Base-by-base conservation (phyloP, 2,113 vertebrate species). In the Osmerus mordax region DNA sequence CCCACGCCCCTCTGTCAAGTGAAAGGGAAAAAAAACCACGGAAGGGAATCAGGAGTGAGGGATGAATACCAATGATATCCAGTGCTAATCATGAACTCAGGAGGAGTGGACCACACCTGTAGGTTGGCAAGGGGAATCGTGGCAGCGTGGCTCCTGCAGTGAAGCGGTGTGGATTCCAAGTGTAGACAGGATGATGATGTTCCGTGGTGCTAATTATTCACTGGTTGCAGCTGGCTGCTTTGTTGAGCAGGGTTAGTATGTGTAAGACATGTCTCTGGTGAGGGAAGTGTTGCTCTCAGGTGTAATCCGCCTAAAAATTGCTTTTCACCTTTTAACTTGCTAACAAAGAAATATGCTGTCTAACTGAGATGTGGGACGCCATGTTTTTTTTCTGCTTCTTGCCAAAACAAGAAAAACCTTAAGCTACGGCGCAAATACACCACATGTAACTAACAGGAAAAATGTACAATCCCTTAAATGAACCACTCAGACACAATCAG, bases 61-160 rank as follows among this genome's bases (percentile, higher is more conserved):
- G 88, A 87, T 87, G 90, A 92, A 91, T 92, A 89, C 85, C 89
- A 90, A 89, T 90, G 89, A 86, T 84, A 68, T 83, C 83, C 85
- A 83, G 79, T 78, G 84, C 86, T 89, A 88, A 88, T 83, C 82
- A 76, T 71, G 67, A 66, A 81, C 80, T 47, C 85, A 67, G 74
- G 75, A 84, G 81, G 84, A 82, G 79, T 28, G 80, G 88, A 79
- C 84, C 87, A 84, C 84, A 84, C 86, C 87, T 84, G 87, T 81
- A 67, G 84, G 83, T 81, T 74, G 69, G 76, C 52, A 72, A 72
- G 72, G 64, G 16, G 78, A 85, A 83, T 82, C 65, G 75, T 52
- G 28, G 23, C 28, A 62, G 60, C 60, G 9, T 28, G 29, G 13
- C 8, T 32, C 16, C 29, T 19, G 29, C 14, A 74, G 66, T 56